Conservation (phyloP, 2,797 vertebrate species). For the Clarias laeviceps region DNA sequence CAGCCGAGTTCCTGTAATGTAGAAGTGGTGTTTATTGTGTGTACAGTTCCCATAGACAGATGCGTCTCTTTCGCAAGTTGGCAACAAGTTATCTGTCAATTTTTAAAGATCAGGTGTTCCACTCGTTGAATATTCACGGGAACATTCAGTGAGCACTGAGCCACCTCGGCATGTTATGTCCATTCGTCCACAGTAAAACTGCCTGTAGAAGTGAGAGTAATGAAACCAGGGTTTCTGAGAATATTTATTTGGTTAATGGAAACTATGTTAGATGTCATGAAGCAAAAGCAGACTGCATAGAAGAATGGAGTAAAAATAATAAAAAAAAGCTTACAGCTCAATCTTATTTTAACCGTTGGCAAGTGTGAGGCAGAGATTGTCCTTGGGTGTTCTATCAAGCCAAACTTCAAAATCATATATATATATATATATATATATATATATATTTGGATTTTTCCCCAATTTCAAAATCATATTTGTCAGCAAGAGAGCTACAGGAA, state of each 20-base stretch:
- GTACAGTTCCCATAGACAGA: too few relatives aligned
- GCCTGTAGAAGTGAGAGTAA: not conserved
- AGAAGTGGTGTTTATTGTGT: too few relatives aligned
- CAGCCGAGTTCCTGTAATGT: too few relatives aligned
- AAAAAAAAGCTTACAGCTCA: not conserved
- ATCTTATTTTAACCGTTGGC: not conserved
- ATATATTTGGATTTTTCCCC: too few relatives aligned
- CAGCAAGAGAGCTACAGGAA: not conserved
- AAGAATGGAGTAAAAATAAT: not conserved
- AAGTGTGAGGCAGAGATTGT: not conserved
- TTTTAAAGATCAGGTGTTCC: too few relatives aligned
- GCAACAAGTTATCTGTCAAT: too few relatives aligned
- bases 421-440: too few relatives aligned
- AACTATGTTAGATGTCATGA: not conserved
- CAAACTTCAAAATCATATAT: too few relatives aligned
- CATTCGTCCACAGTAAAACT: not conserved
- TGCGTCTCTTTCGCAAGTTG: too few relatives aligned
- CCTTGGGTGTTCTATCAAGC: not conserved
- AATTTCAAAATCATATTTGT: conserved; percentile 1
- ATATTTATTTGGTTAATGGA: not conserved
- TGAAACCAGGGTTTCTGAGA: not conserved
- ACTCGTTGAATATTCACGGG: too few relatives aligned
- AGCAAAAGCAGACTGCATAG: not conserved
- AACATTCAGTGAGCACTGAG: too few relatives aligned
- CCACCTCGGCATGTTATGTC: not conserved